Base-by-base conservation (phyloP, 64 coral and sea anemone species). In the Stylophora pistillata region DNA sequence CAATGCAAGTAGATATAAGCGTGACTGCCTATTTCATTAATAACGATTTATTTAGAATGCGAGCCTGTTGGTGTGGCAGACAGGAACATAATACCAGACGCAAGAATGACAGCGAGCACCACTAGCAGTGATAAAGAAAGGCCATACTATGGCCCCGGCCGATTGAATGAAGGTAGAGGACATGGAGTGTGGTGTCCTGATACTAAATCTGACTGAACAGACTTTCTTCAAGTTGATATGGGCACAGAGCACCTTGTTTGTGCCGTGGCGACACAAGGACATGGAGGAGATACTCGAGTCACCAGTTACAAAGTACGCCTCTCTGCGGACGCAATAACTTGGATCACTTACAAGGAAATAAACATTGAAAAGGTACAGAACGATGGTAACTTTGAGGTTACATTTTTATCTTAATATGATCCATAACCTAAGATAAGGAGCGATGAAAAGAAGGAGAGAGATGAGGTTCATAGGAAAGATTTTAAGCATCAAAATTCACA, bases 171-270 rank as follows among this genome's bases (percentile, higher is more conserved):
- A 10, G 20, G 9, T 27, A 25, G 37, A 3, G 55, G 69, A 10
- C n/a, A 16, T 14, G 15, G 37, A 12, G 53, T 15, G 16, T 88
- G 86, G 86, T 73, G 72, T 25, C 3, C 86, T 10, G 34, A 15
- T 30, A 53, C 63, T 15, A 31, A n/a, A n/a, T n/a, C n/a, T n/a
- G n/a, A n/a, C n/a, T n/a, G 13, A 9, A 53, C 60, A 37, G 86
- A 88, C n/a, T 88, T 78, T 68, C 54, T 88, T 31, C 73, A 88
- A 78, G 28, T 88, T 52, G 86, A 88, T 62, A 73, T 88, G 58
- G 86, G 86, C 4, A 30, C 26, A 0, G 30, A 21, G 21, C 62
- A n/a, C 17, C 9, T 63, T 32, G 29, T 88, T 30, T 76, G 73
- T 77, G 86, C 71, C 0, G 4, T 88, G 55, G 86, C 71, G 12